Base-by-base conservation (phyloP, 2,797 vertebrate species). In the Muscicapa striata region DNA sequence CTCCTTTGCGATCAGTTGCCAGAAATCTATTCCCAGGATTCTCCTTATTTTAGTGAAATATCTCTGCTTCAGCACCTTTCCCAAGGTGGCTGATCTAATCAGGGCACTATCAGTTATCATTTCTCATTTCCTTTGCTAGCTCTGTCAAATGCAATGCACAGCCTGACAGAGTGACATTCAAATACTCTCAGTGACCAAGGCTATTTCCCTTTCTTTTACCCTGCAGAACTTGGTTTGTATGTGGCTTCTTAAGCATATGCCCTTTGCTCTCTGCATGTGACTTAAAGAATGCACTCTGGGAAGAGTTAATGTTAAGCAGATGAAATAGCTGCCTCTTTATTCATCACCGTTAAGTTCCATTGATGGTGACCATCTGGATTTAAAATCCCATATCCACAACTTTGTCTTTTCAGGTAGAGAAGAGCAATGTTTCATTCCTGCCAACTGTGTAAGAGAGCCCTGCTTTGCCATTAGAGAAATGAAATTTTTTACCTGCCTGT, bases 1-100 rank as follows among this genome's bases (percentile, higher is more conserved):
- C 97, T 98, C 36, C 96, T 96, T 91, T n/a, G 70, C 7, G 41
- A 96, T 97, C 94, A 59, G 94, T 96, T 93, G 93, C 94, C 89
- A 97, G 96, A 97, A 97, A 97, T 97, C 97, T 96, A 94, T 97
- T 97, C 97, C 97, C 96, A 92, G 91, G 97, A 96, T 97, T 96
- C 97, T 96, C 92, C 96, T 98, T 97, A 96, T 97, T 97, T 97
- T 97, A 95, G 96, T 95, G 96, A 98, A 98, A 97, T 98, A 97
- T 97, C 97, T 98, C 91, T 96, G 96, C 96, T 98, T 98, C 98
- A 98, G 97, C 98, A 98, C 95, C 97, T 98, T 98, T 97, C 97
- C 97, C 97, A 97, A 97, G 97, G 97, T 97, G 97, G 97, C 96
- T 96, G 97, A 98, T 98, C 96, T 98, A 97, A 98, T 98, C 98